Evolutionary conservation across 2,797 vertebrate genomes (phyloP).

Genomic region (Spea hammondii): DNA sequence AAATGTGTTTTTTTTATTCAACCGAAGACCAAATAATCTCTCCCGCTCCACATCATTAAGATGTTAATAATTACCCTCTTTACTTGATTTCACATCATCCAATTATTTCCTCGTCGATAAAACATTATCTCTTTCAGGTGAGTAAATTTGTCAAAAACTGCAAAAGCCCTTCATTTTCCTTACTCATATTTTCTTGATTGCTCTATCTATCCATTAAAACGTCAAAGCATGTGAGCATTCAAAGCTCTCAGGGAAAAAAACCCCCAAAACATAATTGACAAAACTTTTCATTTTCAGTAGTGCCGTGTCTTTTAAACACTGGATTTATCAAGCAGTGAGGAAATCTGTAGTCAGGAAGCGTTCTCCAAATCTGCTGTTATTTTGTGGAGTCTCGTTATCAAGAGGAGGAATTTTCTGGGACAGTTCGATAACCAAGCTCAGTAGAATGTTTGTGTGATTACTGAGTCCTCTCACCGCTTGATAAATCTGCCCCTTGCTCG

Average conservation of each 20-base stretch:
- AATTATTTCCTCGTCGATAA: too few species aligned
- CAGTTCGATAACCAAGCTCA: slow-evolving; percentile 17
- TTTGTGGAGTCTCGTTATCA: not conserved
- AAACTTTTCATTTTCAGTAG: too few species aligned
- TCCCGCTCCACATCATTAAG: too few species aligned
- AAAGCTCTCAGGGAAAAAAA: too few species aligned
- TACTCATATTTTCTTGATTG: not conserved
- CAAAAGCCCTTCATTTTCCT: too few species aligned
- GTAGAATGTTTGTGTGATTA: not conserved
- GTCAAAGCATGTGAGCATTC: not conserved
- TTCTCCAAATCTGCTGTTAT: not conserved
- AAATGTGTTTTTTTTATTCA: too few species aligned
- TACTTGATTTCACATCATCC: too few species aligned
- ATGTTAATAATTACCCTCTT: too few species aligned
- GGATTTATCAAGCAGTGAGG: not conserved
- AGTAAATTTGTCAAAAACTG: too few species aligned
- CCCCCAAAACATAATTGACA: too few species aligned
- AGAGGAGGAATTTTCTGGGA: slow-evolving; percentile 11
- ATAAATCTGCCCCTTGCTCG: not conserved
- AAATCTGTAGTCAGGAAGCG: not conserved
- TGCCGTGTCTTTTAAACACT: not conserved
- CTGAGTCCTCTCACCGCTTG: not conserved
- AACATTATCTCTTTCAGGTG: too few species aligned
- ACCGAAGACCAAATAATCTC: too few species aligned
- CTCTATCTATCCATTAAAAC: not conserved